Conservation (phyloP, 2,888 invertebrate species). For the Heliconius erato region DNA sequence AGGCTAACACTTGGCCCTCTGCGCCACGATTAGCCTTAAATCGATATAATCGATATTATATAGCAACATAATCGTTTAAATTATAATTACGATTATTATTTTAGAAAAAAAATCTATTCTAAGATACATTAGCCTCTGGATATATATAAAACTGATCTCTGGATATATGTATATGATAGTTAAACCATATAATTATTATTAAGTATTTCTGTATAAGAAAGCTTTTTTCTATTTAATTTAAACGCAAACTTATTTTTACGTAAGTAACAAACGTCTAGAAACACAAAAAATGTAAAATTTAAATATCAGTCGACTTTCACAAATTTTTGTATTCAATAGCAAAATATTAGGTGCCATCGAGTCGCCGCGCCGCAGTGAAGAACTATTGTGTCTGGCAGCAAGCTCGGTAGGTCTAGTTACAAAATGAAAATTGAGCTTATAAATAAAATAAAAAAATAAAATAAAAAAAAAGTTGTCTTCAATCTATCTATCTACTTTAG, state of each 20-base stretch:
- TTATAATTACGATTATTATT: too few relatives aligned
- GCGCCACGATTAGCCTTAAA: too few relatives aligned
- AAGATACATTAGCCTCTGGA: background rate
- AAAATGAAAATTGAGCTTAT: background rate
- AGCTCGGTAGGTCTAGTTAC: background rate
- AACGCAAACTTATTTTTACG: background rate
- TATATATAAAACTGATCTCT: too few relatives aligned
- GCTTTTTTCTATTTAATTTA: background rate
- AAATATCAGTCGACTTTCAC: background rate
- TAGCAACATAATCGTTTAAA: too few relatives aligned
- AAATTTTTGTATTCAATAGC: background rate
- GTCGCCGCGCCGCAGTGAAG: background rate
- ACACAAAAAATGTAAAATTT: background rate
- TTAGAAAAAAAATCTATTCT: too few relatives aligned
- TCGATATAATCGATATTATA: too few relatives aligned
- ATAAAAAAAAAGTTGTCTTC: background rate
- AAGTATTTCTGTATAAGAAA: background rate
- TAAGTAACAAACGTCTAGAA: background rate
- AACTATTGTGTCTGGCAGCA: background rate
- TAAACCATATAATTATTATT: too few relatives aligned
- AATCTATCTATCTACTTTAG: too few relatives aligned
- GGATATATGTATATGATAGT: too few relatives aligned
- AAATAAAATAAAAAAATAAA: background rate
- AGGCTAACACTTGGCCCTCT: too few relatives aligned
- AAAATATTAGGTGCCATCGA: background rate